These are phyloP conservation scores for Ataeniobius toweri DNA, from an alignment of 2,797 vertebrate genomes.

Conservation along the genomic window DNA sequence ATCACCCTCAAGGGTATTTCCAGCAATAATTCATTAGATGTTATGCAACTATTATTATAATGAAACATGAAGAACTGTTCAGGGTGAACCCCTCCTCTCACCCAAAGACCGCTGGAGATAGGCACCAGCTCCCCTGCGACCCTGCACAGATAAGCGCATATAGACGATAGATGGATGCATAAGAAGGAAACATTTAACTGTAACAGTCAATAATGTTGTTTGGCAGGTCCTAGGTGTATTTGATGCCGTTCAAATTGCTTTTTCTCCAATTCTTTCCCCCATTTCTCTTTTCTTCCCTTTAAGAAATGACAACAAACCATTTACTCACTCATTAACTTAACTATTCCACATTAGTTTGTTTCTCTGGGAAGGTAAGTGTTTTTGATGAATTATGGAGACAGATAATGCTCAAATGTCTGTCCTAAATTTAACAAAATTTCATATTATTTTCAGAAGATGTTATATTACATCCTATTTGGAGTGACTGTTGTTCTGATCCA, in stretches of 20 bases:
- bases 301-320: neutral
- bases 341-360: neutral
- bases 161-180: neutral
- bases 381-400: neutral
- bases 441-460: neutral
- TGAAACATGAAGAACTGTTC: neutral
- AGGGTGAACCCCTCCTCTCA: neutral
- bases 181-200: neutral
- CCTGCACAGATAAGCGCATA: neutral
- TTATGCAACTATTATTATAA: neutral
- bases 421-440: neutral
- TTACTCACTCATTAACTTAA: neutral
- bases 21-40: neutral
- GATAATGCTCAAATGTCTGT: neutral
- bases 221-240: neutral
- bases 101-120: neutral
- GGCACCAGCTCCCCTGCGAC: neutral
- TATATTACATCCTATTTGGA: too few species aligned
- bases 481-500: too few species aligned
- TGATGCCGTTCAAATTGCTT: neutral
- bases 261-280: neutral
- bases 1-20: slow-evolving; percentile 24
- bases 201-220: neutral
- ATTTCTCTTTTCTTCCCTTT: neutral
- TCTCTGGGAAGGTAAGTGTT: too few species aligned